Conservation (phyloP, 2,797 vertebrate genomes). For the Gephyroberyx darwinii region DNA sequence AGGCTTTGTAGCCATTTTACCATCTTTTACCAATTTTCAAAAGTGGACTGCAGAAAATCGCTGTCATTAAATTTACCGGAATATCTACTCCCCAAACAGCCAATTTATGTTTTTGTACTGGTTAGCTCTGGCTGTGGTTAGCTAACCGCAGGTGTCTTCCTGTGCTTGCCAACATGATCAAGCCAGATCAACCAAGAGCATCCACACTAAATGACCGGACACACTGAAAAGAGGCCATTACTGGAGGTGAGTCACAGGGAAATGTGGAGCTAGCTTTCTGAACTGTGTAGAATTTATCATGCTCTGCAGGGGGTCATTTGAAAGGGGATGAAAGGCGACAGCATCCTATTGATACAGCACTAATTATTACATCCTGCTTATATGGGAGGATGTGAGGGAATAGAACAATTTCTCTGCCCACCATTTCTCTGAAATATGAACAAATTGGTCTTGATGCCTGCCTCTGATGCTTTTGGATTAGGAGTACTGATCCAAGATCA, state of each 20-base stretch:
- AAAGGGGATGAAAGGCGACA: conserved; percentile 10
- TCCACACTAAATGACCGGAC: conserved; percentile 55
- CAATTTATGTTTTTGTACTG: conserved; percentile 58
- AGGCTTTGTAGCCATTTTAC: conserved; percentile 38
- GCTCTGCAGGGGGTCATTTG: conserved; percentile 46
- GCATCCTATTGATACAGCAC: conserved; percentile 30
- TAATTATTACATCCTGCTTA: conserved; percentile 16
- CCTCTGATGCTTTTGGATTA: neutral
- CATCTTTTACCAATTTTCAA: conserved; percentile 74
- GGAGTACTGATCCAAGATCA: too few relatives aligned
- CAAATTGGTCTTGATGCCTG: neutral
- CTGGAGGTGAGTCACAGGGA: conserved; percentile 68
- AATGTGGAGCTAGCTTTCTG: conserved; percentile 34
- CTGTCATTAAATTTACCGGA: conserved; percentile 54
- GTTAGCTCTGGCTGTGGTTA: conserved; percentile 66
- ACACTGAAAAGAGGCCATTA: conserved; percentile 46
- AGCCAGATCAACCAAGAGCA: conserved; percentile 57
- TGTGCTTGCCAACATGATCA: conserved; percentile 60
- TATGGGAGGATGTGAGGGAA: conserved; percentile 23
- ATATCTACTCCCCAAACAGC: conserved; percentile 40
- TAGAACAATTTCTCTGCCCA: neutral
- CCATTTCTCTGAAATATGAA: neutral
- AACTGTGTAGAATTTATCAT: conserved; percentile 46
- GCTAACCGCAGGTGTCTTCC: conserved; percentile 62
- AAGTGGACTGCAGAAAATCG: conserved; percentile 53